These are phyloP conservation scores for Dryocosmus kuriphilus DNA, from an alignment of 2,888 invertebrate genomes.

Conservation along the genomic window DNA sequence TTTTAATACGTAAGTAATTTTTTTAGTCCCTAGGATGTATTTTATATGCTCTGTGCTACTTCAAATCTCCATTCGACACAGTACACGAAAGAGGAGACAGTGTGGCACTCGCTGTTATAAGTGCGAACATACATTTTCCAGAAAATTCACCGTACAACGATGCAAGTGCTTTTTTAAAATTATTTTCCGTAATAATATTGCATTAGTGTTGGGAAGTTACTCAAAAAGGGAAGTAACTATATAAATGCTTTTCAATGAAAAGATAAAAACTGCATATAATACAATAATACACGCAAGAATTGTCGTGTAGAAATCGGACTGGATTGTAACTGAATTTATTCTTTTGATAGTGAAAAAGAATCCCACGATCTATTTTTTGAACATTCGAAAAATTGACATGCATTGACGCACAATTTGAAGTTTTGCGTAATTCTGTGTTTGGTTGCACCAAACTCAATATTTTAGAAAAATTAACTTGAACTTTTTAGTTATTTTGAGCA, in stretches of 20 bases:
- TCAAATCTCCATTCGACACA: slow-evolving; percentile 90
- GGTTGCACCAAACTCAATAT: no score
- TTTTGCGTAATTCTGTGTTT: no score
- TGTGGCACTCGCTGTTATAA: slow-evolving; percentile 90
- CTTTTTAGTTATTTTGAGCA: no score
- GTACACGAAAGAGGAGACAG: slow-evolving; percentile 92
- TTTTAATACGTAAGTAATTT: not conserved
- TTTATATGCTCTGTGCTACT: slow-evolving; percentile 90
- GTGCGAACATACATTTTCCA: slow-evolving; percentile 86
- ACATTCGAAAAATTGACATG: no score
- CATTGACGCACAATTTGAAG: no score
- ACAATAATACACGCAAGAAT: no score
- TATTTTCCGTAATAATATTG: slow-evolving; percentile 35
- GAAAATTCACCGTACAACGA: slow-evolving; percentile 83
- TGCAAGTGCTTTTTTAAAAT: slow-evolving; percentile 70
- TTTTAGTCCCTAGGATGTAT: slow-evolving; percentile 90
- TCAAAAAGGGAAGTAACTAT: not conserved
- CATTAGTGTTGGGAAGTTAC: not conserved
- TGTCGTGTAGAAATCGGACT: no score
- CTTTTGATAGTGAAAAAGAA: no score
- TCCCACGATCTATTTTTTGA: no score
- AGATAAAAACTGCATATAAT: no score
- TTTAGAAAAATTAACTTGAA: no score
- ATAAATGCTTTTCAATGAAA: slow-evolving; percentile 26
- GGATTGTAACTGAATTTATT: no score